These are phyloP conservation scores for Aramus guarauna DNA, from an alignment of 2,113 vertebrate species.

Conservation along the genomic window DNA sequence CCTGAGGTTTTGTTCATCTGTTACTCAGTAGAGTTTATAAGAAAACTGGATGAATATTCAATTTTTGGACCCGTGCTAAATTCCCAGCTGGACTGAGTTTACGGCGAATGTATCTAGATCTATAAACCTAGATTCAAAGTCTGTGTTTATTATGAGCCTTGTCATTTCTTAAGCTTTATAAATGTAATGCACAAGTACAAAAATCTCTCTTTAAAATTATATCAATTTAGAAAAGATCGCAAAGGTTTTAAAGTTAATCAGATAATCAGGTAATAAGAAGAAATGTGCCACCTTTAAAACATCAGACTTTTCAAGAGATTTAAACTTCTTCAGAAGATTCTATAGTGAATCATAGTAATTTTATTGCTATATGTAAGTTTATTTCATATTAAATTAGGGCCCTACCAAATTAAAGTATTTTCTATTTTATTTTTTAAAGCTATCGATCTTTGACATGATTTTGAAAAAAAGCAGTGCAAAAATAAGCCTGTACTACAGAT, in stretches of 20 bases:
- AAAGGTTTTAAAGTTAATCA: not conserved
- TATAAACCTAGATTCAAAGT: not conserved
- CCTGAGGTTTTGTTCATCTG: not conserved
- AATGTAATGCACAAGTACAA: not conserved
- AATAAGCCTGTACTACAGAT: not conserved
- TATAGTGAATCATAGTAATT: not conserved
- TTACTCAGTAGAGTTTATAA: not conserved
- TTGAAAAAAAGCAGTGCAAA: not conserved
- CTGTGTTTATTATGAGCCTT: not conserved
- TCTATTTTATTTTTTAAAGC: not conserved
- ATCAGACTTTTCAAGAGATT: not conserved
- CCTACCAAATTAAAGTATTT: not conserved
- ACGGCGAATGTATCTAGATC: not conserved
- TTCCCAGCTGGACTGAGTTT: not conserved
- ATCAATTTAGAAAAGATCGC: not conserved
- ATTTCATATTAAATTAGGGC: not conserved
- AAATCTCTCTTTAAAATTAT: not conserved
- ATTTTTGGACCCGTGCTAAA: not conserved
- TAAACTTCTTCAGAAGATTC: not conserved
- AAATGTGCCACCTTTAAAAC: not conserved
- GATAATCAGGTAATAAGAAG: not conserved
- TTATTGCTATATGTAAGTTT: not conserved
- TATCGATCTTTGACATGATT: not conserved
- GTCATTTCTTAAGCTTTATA: not conserved
- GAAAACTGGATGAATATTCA: not conserved